Base-by-base conservation (phyloP, 2,113 vertebrate genomes). In the Nothocercus nigrocapillus region DNA sequence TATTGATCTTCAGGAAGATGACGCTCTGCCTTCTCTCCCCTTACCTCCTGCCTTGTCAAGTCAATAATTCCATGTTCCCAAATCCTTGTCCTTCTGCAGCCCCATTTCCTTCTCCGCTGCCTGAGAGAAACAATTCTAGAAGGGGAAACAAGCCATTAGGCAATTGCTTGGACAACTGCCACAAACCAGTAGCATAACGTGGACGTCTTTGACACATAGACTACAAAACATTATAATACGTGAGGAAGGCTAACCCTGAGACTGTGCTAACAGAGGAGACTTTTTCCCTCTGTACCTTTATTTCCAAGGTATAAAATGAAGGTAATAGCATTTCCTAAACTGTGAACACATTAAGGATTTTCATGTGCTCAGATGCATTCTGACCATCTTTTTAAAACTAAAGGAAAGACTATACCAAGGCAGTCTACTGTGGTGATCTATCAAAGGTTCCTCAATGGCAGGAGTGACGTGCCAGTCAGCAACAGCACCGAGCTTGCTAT, bases 401-500 rank as follows among this genome's bases (percentile, higher is more conserved):
- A 73, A 75, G 20, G 56, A 63, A 13, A 4, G 7, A 18, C 20
- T 44, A 3, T 58, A 40, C 16, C 11, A 49, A 32, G 34, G 27
- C 47, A 22, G 20, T 40, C 63, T 61, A 40, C 11, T 63, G 20
- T 3, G 47, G 36, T 59, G 17, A n/a, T 9, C 45, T 53, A 24
- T 62, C 77, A 58, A 34, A 9, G 30, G 44, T 12, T 61, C 40
- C 54, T 9, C 0, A 4, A 44, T 10, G 69, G 21, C 3, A 66
- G 28, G 36, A 88, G 28, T 9, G 11, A 11, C 0, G 0, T 17
- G 18, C 2, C 58, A 40, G 27, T 11, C 11, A 38, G 22, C 67
- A 1, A 1, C 24, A 19, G 21, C 11, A 32, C 47, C 62, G 47
- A 61, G 38, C n/a, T 8, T 45, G 42, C 72, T 85, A 0, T 16